A percentile compares a stretch with the other conserved stretches of the same genome.
These are phyloP conservation scores for Protaetia brevitarsis DNA, from an alignment of 1,140 invertebrate genomes.

Conservation along the genomic window DNA sequence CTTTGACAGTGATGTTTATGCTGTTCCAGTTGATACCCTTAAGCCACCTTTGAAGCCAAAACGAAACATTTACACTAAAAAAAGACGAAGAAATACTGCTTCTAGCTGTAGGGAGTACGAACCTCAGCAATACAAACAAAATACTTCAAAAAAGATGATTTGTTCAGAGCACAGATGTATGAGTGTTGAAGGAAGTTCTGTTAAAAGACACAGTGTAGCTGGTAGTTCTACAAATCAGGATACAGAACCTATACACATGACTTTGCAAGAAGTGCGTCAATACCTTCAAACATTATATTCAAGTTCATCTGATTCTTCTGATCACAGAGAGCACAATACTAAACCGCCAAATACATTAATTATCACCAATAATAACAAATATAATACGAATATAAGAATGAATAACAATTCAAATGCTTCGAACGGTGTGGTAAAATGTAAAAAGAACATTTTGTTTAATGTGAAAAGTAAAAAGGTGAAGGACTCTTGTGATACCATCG, in stretches of 20 bases:
- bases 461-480: conserved; percentile 66
- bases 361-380: conserved; percentile 20
- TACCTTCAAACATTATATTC: conserved; percentile 77
- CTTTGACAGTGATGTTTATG: conserved; percentile 81
- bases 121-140: conserved; percentile 30
- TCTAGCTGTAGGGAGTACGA: conserved; percentile 52
- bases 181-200: conserved; percentile 41
- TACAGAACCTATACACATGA: conserved; percentile 78
- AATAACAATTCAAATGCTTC: conserved; percentile 46
- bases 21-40: conserved; percentile 76
- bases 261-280: conserved; percentile 78
- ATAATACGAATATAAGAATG: conserved; percentile 44
- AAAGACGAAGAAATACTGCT: conserved; percentile 58
- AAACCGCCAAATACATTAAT: conserved; percentile 30
- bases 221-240: conserved; percentile 50
- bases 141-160: not conserved
- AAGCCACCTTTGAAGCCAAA: conserved; percentile 58
- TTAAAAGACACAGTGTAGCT: conserved; percentile 58
- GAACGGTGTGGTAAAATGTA: conserved; percentile 5
- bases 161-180: not conserved
- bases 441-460: conserved; percentile 48
- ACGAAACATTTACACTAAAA: conserved; percentile 52
- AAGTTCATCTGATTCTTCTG: conserved; percentile 60
- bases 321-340: conserved; percentile 51
- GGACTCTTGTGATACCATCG: conserved; percentile 52